Conservation (phyloP, 2,888 invertebrate species). For the Leucoma salicis region DNA sequence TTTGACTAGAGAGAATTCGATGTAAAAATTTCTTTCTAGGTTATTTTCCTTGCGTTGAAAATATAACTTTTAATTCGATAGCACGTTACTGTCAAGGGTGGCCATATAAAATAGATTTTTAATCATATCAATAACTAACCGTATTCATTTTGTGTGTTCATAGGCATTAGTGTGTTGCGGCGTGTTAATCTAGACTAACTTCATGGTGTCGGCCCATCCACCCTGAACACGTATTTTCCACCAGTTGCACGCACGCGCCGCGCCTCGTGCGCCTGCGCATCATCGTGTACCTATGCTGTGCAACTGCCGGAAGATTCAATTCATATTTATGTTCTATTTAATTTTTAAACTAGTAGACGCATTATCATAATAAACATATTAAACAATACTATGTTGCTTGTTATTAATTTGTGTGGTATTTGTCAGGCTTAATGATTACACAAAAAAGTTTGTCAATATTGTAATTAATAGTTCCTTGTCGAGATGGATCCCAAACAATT, state of each 20-base stretch:
- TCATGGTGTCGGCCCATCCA: constrained; percentile 68
- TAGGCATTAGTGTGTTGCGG: constrained; percentile 56
- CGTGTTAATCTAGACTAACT: constrained; percentile 53
- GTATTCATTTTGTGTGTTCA: constrained; percentile 37
- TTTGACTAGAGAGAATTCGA: too few relatives aligned
- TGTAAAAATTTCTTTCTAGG: too few relatives aligned
- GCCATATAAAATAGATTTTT: too few relatives aligned
- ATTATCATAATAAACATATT: constrained; percentile 48
- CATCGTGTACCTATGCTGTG: constrained; percentile 37
- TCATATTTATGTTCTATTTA: constrained; percentile 37
- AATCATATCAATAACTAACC: constrained; percentile 17
- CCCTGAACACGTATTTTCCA: constrained; percentile 71
- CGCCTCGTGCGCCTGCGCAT: constrained; percentile 29
- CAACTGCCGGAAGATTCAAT: constrained; percentile 77
- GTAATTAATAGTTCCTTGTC: too few relatives aligned
- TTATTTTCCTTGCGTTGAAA: too few relatives aligned
- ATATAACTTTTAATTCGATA: too few relatives aligned
- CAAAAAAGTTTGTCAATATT: too few relatives aligned
- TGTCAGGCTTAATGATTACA: too few relatives aligned
- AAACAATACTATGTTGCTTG: background rate
- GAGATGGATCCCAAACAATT: too few relatives aligned
- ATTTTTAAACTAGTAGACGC: constrained; percentile 49
- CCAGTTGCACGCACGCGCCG: constrained; percentile 65
- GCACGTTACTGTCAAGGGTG: too few relatives aligned
- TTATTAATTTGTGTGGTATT: background rate